phyloP scores from a whole-genome alignment of 2,113 vertebrate species.

The Petroica traversi region DNA sequence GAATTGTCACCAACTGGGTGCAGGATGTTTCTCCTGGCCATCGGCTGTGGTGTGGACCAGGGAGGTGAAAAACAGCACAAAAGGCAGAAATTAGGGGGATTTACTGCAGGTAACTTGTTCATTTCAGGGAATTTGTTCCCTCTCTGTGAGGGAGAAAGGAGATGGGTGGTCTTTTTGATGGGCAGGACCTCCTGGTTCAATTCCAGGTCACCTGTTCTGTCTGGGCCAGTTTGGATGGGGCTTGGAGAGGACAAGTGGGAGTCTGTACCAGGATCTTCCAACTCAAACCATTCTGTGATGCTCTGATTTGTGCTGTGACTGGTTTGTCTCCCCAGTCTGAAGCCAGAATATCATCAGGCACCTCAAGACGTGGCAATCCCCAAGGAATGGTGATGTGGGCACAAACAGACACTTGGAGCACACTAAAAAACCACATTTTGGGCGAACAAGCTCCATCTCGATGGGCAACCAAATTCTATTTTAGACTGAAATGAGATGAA shows the following conservation, averaged over 20 bases:
- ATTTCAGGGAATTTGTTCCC: neutral
- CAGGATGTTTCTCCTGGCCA: neutral
- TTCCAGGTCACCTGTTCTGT: neutral
- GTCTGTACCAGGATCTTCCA: neutral
- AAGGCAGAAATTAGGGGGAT: neutral
- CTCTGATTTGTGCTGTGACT: fast-evolving
- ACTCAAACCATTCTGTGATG: neutral
- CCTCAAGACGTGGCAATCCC: neutral
- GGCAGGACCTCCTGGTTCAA: neutral
- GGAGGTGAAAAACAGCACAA: neutral
- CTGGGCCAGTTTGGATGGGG: neutral
- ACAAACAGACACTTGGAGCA: neutral
- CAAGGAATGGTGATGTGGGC: neutral
- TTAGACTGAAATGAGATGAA: neutral
- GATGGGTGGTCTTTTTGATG: neutral
- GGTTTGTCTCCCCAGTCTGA: neutral
- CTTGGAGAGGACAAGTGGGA: neutral
- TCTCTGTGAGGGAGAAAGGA: neutral
- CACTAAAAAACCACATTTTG: neutral
- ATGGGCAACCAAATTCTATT: neutral
- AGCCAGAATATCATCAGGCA: neutral
- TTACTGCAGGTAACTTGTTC: neutral
- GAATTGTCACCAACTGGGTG: neutral
- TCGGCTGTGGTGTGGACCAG: neutral
- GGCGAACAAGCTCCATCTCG: neutral